Evolutionary conservation across 2,113 vertebrate species (phyloP).

Genomic region (Xenopus laevis): DNA sequence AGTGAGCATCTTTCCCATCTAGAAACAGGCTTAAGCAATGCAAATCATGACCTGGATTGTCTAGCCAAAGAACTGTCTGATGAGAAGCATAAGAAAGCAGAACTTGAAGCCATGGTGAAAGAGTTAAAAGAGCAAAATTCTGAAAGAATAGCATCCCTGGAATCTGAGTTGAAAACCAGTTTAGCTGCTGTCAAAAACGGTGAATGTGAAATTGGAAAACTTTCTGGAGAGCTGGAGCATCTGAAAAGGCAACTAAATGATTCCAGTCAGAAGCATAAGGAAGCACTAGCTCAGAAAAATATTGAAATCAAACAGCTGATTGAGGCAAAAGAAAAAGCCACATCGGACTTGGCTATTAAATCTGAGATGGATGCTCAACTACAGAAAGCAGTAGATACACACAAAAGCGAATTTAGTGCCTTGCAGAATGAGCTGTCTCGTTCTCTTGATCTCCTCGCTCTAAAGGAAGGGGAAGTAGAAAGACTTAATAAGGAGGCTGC

Average conservation of each 20-base stretch:
- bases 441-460: constrained; percentile 51
- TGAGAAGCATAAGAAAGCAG: constrained; percentile 49
- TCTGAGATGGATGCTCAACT: constrained; percentile 59
- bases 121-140: constrained; percentile 47
- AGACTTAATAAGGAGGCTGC: constrained; percentile 51
- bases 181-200: constrained; percentile 47
- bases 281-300: constrained; percentile 44
- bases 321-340: constrained; percentile 53
- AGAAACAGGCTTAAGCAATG: constrained; percentile 45
- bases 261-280: constrained; percentile 48
- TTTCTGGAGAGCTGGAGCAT: constrained; percentile 49
- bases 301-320: constrained; percentile 41
- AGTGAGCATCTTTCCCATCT: constrained; percentile 8
- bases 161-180: constrained; percentile 30
- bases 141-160: constrained; percentile 1
- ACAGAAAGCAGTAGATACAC: constrained; percentile 58
- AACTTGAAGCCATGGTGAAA: constrained; percentile 45
- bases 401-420: constrained; percentile 51
- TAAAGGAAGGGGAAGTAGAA: constrained; percentile 56
- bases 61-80: constrained; percentile 54
- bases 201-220: constrained; percentile 49
- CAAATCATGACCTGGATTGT: constrained; percentile 39
- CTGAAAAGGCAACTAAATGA: constrained; percentile 49
- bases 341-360: constrained; percentile 47
- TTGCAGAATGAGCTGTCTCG: constrained; percentile 62